Conservation (phyloP, 2,113 vertebrate genomes). For the Uria lomvia region DNA sequence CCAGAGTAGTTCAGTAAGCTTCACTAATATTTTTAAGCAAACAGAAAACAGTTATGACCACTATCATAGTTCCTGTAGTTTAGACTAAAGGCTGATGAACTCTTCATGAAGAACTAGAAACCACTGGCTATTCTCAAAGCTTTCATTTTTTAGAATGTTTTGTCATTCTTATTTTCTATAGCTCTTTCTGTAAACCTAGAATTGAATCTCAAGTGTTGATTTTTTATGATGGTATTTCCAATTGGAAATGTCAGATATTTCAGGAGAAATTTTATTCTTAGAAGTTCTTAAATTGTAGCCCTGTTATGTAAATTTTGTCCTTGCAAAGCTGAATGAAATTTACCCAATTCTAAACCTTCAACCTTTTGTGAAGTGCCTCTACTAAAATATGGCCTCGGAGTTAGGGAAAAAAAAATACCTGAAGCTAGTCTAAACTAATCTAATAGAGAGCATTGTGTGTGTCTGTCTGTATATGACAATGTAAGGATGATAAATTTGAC, state of each 20-base stretch:
- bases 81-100: neutral
- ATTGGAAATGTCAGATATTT: neutral
- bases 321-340: neutral
- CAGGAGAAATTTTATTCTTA: neutral
- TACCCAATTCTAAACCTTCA: neutral
- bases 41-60: neutral
- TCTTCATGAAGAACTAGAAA: neutral
- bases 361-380: neutral
- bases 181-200: neutral
- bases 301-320: neutral
- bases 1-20: neutral
- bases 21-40: neutral
- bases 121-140: neutral
- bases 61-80: neutral
- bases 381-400: neutral
- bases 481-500: neutral
- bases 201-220: neutral
- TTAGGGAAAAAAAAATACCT: neutral
- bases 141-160: neutral
- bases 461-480: neutral
- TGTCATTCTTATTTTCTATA: neutral
- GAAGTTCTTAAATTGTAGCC: neutral
- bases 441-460: neutral
- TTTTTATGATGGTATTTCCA: neutral
- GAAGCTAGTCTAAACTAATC: neutral